Evolutionary conservation across 1,140 invertebrate species (phyloP), one percentile per base, ranked within the genome.

Genomic region (Aphaenogaster rudis): DNA sequence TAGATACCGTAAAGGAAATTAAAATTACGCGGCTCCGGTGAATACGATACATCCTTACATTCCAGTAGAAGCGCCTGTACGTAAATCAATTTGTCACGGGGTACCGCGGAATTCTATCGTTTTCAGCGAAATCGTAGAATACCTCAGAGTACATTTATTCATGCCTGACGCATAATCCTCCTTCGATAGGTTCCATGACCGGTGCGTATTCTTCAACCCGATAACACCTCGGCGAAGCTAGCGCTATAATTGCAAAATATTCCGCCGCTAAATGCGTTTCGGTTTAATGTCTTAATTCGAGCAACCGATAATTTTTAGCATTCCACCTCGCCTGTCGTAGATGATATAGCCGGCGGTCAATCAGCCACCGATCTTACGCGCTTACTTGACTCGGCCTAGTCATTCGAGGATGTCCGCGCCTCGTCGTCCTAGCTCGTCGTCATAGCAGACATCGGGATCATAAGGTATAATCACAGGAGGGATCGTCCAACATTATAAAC

Each of bases 301-400:
- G 28, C 17, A 87, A 28, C 63, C 61, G 33, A 71, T 61, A 54
- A 88, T 89, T 76, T 88, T 69, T 59, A 57, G 59, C 76, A 42
- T 66, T 71, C 36, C 48, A 76, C 21, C 9, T 15, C 39, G 17
- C n/a, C 52, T 69, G 48, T 63, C 33, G n/a, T 8, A 42, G 33
- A 85, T 72, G 76, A 85, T 71, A 84, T 59, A 76, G 86, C 66
- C 63, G 11, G 11, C 36, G n/a, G 28, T 57, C 66, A 78, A 89
- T 88, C 87, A 78, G 64, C 86, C 86, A 90, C 86, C 64, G 67
- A 88, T 67, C 71, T 91, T 90, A 90, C 88, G 87, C 90, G 39
- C 45, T 33, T 50, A 9, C 48, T 59, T 15, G 13, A 57, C 69
- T 63, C 74, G 81, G 64, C 42, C 64, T 82, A 66, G 64, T 61